Percentiles rank a stretch among this genome's conserved stretches.
These are phyloP conservation scores for Pipistrellus pipistrellus DNA, from an alignment of 2,797 vertebrate genomes.

Conservation along the genomic window DNA sequence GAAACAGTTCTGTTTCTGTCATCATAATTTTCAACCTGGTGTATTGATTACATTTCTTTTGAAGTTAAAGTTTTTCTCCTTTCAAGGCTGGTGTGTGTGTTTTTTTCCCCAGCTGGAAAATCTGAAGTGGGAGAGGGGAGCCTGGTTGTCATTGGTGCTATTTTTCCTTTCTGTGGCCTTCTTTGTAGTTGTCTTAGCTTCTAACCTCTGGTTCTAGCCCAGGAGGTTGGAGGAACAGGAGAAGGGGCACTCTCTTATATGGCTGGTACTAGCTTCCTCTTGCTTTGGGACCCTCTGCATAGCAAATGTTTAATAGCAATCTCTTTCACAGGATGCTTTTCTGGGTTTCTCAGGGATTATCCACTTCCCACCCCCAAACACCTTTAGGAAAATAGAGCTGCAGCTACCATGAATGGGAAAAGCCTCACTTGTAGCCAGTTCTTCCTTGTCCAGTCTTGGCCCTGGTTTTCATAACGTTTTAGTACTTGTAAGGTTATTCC, in stretches of 20 bases:
- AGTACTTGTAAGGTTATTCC: not conserved
- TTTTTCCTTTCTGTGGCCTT: not conserved
- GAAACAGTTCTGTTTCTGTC: not conserved
- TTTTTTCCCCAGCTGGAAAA: not conserved
- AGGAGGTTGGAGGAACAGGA: not conserved
- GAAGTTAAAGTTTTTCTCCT: not conserved
- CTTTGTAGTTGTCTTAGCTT: not conserved
- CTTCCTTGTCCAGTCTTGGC: not conserved
- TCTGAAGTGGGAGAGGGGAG: not conserved
- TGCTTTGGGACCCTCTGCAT: not conserved
- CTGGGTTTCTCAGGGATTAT: not conserved
- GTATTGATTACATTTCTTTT: conserved; percentile 23
- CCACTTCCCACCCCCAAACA: not conserved
- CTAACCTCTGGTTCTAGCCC: not conserved
- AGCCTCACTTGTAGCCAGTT: not conserved
- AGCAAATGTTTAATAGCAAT: not conserved
- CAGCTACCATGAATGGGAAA: not conserved
- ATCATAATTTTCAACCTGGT: not conserved
- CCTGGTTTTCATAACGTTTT: conserved; percentile 19
- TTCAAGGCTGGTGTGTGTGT: not conserved
- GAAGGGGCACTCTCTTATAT: not conserved
- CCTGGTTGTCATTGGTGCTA: not conserved
- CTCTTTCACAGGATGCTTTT: not conserved
- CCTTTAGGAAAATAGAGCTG: not conserved
- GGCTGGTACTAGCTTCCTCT: not conserved